phyloP scores from a whole-genome alignment of 2,888 invertebrate genomes.

The Cactoblastis cactorum region DNA sequence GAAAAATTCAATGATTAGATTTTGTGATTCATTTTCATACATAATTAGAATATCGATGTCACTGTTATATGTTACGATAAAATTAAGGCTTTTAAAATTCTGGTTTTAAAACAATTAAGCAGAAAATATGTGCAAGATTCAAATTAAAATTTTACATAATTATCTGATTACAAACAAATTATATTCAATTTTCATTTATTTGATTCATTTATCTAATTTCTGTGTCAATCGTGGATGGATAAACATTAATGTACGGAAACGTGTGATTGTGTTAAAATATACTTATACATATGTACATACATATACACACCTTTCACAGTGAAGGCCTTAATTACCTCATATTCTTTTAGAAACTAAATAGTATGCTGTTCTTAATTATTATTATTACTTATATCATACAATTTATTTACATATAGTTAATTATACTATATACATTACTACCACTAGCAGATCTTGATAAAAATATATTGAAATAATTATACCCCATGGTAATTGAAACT shows the following conservation, averaged over 20 bases:
- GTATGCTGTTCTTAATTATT: slow-evolving; percentile 33
- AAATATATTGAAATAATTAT: slow-evolving; percentile 31
- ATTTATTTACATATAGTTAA: slow-evolving; percentile 49
- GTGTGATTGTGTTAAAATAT: slow-evolving; percentile 16
- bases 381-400: slow-evolving; percentile 49
- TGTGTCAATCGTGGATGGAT: background rate
- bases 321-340: slow-evolving; percentile 10
- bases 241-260: background rate
- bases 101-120: background rate
- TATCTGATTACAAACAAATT: no score
- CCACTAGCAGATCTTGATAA: slow-evolving; percentile 57
- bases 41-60: no score
- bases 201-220: no score
- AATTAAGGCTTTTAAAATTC: background rate
- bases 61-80: no score
- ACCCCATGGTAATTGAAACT: slow-evolving; percentile 19
- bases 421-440: slow-evolving; percentile 51
- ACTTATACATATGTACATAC: no score
- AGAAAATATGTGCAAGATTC: background rate
- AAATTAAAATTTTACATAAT: background rate
- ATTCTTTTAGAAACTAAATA: slow-evolving; percentile 23
- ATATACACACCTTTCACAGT: slow-evolving; percentile 15
- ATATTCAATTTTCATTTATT: no score
- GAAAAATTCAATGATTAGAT: background rate
- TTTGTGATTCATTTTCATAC: no score